Percentiles rank a stretch among this genome's conserved stretches.
Conservation (phyloP, 2,113 vertebrate species). For the Corythornis madagascariensis region DNA sequence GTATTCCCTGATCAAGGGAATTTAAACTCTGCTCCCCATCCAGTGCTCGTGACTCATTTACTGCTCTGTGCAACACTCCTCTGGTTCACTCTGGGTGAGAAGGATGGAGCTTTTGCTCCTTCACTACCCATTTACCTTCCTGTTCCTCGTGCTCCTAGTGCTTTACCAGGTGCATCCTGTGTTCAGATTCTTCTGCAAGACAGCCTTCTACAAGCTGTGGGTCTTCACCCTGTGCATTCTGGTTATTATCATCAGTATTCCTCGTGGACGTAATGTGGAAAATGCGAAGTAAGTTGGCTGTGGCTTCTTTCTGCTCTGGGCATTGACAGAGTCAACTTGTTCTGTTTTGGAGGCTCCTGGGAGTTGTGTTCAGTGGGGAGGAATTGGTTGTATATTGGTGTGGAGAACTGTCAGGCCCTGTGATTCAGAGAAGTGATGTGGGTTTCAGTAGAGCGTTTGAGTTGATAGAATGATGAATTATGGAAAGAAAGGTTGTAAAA, state of each 20-base stretch:
- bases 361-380: neutral
- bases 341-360: neutral
- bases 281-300: neutral
- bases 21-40: neutral
- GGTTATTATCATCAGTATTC: neutral
- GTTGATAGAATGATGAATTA: neutral
- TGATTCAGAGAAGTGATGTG: neutral
- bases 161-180: slow-evolving; percentile 27
- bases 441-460: neutral
- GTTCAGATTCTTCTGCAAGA: slow-evolving; percentile 49
- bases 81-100: neutral
- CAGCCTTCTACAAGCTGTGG: slow-evolving; percentile 26
- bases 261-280: neutral
- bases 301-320: neutral
- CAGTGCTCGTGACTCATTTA: neutral
- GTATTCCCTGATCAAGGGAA: neutral
- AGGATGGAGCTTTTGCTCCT: slow-evolving; percentile 26
- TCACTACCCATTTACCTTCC: neutral
- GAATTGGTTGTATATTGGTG: neutral
- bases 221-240: neutral
- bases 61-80: neutral
- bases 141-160: neutral
- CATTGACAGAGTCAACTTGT: neutral
- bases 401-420: neutral
- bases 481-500: neutral